A percentile compares a stretch with the other conserved stretches of the same genome.
Evolutionary conservation across 2,888 invertebrate genomes (phyloP).

Genomic region (Acleris cristana): DNA sequence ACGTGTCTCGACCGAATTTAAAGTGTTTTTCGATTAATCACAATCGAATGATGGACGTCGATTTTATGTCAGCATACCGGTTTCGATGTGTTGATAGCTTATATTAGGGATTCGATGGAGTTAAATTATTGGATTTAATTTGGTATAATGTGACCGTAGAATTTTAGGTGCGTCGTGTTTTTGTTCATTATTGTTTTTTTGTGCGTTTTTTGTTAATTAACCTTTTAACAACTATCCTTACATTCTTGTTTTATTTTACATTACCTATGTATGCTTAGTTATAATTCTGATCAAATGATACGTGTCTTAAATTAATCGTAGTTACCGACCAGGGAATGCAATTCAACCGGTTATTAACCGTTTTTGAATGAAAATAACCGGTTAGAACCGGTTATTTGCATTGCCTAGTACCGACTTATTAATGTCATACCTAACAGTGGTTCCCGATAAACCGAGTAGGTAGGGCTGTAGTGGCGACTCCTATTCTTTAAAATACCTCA

Average conservation of each 20-base stretch:
- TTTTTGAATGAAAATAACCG: too few species aligned
- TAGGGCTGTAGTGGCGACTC: too few species aligned
- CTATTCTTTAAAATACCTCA: too few species aligned
- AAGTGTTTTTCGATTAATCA: constrained; percentile 46
- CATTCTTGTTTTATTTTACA: background rate
- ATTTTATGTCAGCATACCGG: constrained; percentile 53
- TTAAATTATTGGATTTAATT: constrained; percentile 78
- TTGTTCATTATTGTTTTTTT: constrained; percentile 61
- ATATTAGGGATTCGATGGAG: constrained; percentile 81
- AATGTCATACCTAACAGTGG: too few species aligned
- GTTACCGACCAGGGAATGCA: too few species aligned
- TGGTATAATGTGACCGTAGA: constrained; percentile 59
- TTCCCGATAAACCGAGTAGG: too few species aligned
- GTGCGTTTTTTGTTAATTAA: constrained; percentile 47
- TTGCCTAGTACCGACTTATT: too few species aligned
- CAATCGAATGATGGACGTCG: constrained; percentile 45
- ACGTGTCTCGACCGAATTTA: constrained; percentile 38
- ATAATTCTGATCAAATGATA: too few species aligned
- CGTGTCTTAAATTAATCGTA: too few species aligned
- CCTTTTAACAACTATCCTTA: constrained; percentile 19
- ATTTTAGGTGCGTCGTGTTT: constrained; percentile 59
- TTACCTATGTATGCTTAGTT: background rate
- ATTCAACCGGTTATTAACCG: too few species aligned
- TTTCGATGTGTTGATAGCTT: constrained; percentile 72
- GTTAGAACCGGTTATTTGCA: too few species aligned